Evolutionary conservation across 2,797 vertebrate genomes (phyloP), one percentile per base, ranked within the genome.

Genomic region (Anguilla obscura): DNA sequence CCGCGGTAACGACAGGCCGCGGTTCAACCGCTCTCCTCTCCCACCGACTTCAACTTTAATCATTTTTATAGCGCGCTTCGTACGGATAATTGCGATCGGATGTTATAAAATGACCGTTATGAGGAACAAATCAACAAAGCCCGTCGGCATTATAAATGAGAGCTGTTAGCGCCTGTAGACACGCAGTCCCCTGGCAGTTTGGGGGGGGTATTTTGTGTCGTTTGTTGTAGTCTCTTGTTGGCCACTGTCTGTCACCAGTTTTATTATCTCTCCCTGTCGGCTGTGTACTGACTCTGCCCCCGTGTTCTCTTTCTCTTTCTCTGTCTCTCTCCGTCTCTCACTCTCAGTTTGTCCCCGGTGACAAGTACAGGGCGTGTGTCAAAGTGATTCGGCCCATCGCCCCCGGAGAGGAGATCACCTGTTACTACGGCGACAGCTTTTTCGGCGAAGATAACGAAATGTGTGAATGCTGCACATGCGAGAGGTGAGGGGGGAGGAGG

Each of bases 381-480:
- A 98, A 98, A 92, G 98, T 96, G 90, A 95, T 98, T 88, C 96
- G 97, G 90, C 97, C 97, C 92, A 98, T 98, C 45, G 97, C 96
- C 90, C 97, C 98, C 0, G 97, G 97, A 90, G 97, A 98, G 36
- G 98, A 99, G 94, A 98, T 99, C 94, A 98, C 97, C 0, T 98
- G 98, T 95, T 98, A 97, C 96, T 99, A 98, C 60, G 98, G 98
- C 0, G 97, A 98, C 89, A 97, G 98, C 92, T 98, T 98, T 95
- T 98, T 98, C 14, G 98, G 98, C 0, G 98, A 98, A 92, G 96
- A 97, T 92, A 99, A 99, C 7, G 98, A 98, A 94, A 96, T 97
- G 95, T 99, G 98, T 89, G 98, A 98, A 94, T 98, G 98, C 94
- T 95, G 96, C 95, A 99, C 98, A 86, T 99, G 98, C 56, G 97